Percentiles rank a stretch among this genome's conserved stretches.
These are phyloP conservation scores for Pterocles orientalis DNA, from an alignment of 2,113 vertebrate species.

Conservation along the genomic window DNA sequence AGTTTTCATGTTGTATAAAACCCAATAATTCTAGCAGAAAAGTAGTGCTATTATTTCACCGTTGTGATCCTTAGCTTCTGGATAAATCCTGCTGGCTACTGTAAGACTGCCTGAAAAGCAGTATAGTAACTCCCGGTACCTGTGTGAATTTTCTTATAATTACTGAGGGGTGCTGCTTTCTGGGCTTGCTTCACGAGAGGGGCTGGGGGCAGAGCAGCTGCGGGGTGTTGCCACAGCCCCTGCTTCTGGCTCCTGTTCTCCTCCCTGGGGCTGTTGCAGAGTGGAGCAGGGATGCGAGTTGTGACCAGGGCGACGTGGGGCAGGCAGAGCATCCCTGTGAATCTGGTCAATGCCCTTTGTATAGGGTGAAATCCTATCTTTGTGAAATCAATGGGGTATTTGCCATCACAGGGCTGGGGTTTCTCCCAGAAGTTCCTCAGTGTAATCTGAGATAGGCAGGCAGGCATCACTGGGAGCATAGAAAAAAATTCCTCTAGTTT, in stretches of 20 bases:
- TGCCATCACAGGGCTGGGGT: not conserved
- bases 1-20: not conserved
- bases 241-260: not conserved
- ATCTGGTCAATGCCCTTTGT: slow-evolving; percentile 43
- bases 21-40: not conserved
- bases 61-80: slow-evolving; percentile 46
- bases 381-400: slow-evolving; percentile 15
- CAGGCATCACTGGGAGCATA: not conserved
- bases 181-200: not conserved
- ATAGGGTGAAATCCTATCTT: slow-evolving; percentile 49
- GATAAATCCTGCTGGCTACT: slow-evolving; percentile 25
- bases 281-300: accelerated
- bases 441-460: not conserved
- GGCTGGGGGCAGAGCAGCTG: not conserved
- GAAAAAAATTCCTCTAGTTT: not conserved
- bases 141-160: slow-evolving; percentile 1
- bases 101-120: slow-evolving; percentile 33
- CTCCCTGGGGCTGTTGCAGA: accelerated
- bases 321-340: slow-evolving; percentile 4
- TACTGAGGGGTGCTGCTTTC: not conserved
- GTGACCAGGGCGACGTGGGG: not conserved
- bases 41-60: slow-evolving; percentile 52
- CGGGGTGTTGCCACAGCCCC: not conserved
- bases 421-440: not conserved
- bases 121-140: not conserved